Percentiles rank a stretch among this genome's conserved stretches.
Conservation (phyloP, 2,113 vertebrate species). For the Sialia sialis region DNA sequence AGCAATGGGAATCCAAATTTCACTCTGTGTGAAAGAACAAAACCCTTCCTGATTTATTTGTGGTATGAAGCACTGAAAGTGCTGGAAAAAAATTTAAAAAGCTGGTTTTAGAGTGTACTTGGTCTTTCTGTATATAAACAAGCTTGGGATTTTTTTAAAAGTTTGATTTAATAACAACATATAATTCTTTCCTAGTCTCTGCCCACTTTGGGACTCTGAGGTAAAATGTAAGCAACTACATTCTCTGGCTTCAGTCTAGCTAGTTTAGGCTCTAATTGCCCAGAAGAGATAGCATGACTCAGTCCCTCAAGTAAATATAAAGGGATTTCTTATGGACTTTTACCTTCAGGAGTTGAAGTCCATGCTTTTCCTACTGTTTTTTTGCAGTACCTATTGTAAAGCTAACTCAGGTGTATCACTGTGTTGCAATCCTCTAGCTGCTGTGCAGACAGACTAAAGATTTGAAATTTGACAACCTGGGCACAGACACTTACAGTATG, state of each 20-base stretch:
- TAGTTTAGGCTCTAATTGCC: not conserved
- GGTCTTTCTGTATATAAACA: not conserved
- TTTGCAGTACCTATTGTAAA: not conserved
- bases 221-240: not conserved
- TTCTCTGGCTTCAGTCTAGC: not conserved
- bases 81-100: not conserved
- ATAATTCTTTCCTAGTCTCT: not conserved
- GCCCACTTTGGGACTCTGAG: not conserved
- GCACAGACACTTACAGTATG: not conserved
- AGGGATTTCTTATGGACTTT: not conserved
- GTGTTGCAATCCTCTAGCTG: not conserved
- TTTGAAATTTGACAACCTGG: not conserved
- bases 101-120: not conserved
- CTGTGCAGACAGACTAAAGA: not conserved
- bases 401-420: not conserved
- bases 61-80: not conserved
- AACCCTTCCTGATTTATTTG: not conserved
- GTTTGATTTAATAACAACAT: not conserved
- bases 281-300: not conserved
- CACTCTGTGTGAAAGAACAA: accelerated
- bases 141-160: not conserved
- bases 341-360: not conserved
- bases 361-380: not conserved
- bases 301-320: not conserved
- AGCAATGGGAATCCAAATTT: not conserved